Percentiles rank a stretch among this genome's conserved stretches.
Conservation (phyloP, 2,888 invertebrate species). For the Drosophila mulleri region DNA sequence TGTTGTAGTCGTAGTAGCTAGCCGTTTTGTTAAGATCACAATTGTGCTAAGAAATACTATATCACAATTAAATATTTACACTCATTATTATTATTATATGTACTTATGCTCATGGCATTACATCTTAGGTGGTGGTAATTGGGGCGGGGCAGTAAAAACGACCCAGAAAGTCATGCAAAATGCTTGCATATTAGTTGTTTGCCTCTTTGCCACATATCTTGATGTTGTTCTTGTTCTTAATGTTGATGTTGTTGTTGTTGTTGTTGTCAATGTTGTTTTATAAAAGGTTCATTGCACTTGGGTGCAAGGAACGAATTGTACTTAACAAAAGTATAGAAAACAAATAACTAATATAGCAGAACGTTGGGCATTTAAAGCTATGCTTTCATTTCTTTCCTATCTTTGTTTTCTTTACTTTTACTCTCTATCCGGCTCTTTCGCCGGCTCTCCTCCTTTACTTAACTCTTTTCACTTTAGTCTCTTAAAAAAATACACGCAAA, state of each 20-base stretch:
- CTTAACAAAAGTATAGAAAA: constrained; percentile 39
- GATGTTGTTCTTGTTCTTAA: constrained; percentile 23
- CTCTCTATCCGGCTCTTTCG: neutral
- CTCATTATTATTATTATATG: constrained; percentile 64
- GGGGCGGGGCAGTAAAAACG: constrained; percentile 47
- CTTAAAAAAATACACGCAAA: constrained; percentile 48
- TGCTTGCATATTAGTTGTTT: constrained; percentile 44
- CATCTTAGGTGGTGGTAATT: constrained; percentile 65
- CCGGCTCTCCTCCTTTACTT: constrained; percentile 1
- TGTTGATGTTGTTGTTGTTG: constrained; percentile 3
- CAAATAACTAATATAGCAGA: constrained; percentile 30
- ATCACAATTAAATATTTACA: constrained; percentile 79
- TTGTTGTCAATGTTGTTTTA: constrained; percentile 27
- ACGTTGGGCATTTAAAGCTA: constrained; percentile 59
- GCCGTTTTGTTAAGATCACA: constrained; percentile 77
- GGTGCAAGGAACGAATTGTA: constrained; percentile 38
- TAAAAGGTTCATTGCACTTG: constrained; percentile 40
- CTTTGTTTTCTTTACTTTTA: constrained; percentile 16
- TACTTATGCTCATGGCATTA: constrained; percentile 52
- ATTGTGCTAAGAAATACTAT: constrained; percentile 81
- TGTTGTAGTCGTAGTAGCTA: constrained; percentile 69
- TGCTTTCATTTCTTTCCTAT: constrained; percentile 48
- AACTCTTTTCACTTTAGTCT: constrained; percentile 32
- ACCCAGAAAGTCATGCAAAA: constrained; percentile 56
- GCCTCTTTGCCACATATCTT: constrained; percentile 36